Evolutionary conservation across 2,113 vertebrate genomes (phyloP).

Genomic region (Chionodraco myersi): DNA sequence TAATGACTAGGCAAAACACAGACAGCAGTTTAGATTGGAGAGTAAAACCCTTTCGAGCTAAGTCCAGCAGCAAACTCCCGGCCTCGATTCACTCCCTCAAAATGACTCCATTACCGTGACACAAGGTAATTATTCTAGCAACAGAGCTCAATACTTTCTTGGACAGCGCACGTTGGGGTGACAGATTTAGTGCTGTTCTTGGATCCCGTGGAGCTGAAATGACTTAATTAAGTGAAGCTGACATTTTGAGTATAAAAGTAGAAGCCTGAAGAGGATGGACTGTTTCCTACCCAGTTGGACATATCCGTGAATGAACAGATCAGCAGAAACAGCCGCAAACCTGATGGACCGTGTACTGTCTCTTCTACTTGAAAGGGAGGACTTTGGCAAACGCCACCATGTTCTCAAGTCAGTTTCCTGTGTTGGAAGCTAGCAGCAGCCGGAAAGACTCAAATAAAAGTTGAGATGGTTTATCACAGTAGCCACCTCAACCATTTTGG

Average conservation of each 20-base stretch:
- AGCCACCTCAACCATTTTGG: constrained; percentile 34
- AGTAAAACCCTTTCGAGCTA: not conserved
- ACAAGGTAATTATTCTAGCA: constrained; percentile 53
- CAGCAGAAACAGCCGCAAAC: constrained; percentile 55
- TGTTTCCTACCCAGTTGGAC: constrained; percentile 62
- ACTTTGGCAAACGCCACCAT: constrained; percentile 44
- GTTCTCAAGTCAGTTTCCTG: constrained; percentile 50
- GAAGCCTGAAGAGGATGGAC: constrained; percentile 53
- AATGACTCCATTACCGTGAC: constrained; percentile 59
- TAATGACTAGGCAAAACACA: not conserved
- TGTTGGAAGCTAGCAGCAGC: constrained; percentile 33
- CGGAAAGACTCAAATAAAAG: constrained; percentile 43
- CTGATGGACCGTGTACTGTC: constrained; percentile 58
- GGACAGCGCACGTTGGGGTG: constrained; percentile 32
- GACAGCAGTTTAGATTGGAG: constrained; percentile 1
- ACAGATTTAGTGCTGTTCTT: constrained; percentile 67
- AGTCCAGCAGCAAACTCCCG: constrained; percentile 27
- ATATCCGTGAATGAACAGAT: constrained; percentile 32
- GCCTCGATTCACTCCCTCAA: constrained; percentile 33
- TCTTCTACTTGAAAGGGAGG: constrained; percentile 45
- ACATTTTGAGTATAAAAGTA: constrained; percentile 67
- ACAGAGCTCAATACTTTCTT: constrained; percentile 40
- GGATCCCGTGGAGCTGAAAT: constrained; percentile 51
- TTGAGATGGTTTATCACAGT: constrained; percentile 19
- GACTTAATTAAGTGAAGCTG: constrained; percentile 71